These are phyloP conservation scores for Drosophila seguyi DNA, from an alignment of 1,140 invertebrate species.

Conservation along the genomic window DNA sequence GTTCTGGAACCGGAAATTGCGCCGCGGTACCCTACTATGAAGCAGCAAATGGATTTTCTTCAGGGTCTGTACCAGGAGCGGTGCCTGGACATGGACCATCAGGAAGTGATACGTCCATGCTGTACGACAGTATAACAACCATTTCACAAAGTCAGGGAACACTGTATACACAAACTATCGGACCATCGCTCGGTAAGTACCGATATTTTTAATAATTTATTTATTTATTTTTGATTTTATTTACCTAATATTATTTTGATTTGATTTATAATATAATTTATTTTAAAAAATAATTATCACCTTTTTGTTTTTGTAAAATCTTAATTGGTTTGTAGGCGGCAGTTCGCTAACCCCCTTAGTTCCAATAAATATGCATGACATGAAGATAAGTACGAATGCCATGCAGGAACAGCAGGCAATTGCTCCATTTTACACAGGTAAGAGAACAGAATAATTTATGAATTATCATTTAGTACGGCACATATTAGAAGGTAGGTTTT, in stretches of 20 bases:
- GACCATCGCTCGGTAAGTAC: slow-evolving; percentile 89
- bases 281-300: not conserved
- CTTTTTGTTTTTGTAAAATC: slow-evolving; percentile 25
- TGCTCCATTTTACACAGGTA: slow-evolving; percentile 89
- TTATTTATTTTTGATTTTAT: slow-evolving; percentile 5
- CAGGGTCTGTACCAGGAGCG: slow-evolving; percentile 65
- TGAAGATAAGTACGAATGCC: slow-evolving; percentile 87
- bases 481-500: slow-evolving; percentile 1
- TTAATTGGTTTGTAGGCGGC: slow-evolving; percentile 85
- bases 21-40: slow-evolving; percentile 87
- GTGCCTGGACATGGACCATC: slow-evolving; percentile 80
- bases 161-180: slow-evolving; percentile 90
- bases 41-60: slow-evolving; percentile 87
- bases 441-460: slow-evolving; percentile 36
- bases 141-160: slow-evolving; percentile 90
- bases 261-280: slow-evolving; percentile 5
- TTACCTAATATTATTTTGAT: slow-evolving; percentile 6
- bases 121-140: slow-evolving; percentile 91
- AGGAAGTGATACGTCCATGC: slow-evolving; percentile 73
- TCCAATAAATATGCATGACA: slow-evolving; percentile 92
- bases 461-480: not conserved
- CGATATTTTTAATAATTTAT: not conserved
- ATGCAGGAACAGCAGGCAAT: slow-evolving; percentile 88
- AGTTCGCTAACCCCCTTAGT: slow-evolving; percentile 91
- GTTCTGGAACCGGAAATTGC: slow-evolving; percentile 68